A percentile compares a stretch with the other conserved stretches of the same genome.
phyloP scores from a whole-genome alignment of 2,113 vertebrate species.

The Chinchilla lanigera region DNA sequence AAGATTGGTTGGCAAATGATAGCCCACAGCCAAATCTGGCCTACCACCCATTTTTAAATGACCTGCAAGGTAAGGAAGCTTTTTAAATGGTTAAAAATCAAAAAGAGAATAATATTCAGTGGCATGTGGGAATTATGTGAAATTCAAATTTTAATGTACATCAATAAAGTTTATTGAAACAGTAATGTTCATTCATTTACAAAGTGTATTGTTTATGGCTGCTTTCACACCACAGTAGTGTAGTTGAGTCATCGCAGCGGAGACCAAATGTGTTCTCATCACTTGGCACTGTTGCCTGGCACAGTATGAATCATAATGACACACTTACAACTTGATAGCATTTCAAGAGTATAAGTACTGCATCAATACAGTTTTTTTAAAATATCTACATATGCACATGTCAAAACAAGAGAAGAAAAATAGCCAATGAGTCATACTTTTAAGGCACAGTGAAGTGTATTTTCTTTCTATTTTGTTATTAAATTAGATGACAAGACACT shows the following conservation, averaged over 20 bases:
- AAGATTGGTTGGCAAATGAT: conserved; percentile 8
- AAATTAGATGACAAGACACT: background rate
- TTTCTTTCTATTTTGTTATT: background rate
- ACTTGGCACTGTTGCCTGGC: background rate
- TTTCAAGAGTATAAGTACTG: background rate
- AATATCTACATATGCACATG: background rate
- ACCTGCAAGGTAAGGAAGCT: background rate
- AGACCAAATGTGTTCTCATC: background rate
- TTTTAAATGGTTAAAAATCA: conserved; percentile 33
- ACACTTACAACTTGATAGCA: background rate
- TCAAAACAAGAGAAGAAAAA: background rate
- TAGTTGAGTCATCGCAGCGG: background rate
- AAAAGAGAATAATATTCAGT: conserved; percentile 47
- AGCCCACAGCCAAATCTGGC: background rate
- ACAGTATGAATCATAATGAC: background rate
- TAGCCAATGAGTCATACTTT: background rate
- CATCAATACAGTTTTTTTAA: background rate
- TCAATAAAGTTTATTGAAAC: conserved; percentile 68
- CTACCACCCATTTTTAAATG: conserved; percentile 31
- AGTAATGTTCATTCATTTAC: background rate
- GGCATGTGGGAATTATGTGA: conserved; percentile 42
- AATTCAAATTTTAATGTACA: conserved; percentile 49
- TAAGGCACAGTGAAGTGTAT: background rate
- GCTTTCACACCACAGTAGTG: background rate
- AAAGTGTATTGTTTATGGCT: background rate